phyloP scores from a whole-genome alignment of 2,113 vertebrate species.

The Pavo muticus region DNA sequence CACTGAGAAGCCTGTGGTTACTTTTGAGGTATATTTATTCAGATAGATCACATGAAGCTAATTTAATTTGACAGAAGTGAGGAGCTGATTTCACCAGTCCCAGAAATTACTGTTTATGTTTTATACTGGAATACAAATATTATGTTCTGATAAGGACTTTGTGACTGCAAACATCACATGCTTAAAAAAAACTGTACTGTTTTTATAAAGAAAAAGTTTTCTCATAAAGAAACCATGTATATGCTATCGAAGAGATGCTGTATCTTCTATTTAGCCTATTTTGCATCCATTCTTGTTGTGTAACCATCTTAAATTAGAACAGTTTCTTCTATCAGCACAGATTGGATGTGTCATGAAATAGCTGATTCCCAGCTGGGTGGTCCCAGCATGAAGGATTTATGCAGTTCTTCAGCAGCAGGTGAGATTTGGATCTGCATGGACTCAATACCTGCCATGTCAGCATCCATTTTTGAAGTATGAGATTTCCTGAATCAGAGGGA shows the following conservation, averaged over 20 bases:
- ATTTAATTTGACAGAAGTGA: neutral
- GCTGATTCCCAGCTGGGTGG: constrained; percentile 34
- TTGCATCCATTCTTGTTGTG: neutral
- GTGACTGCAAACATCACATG: neutral
- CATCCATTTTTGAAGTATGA: neutral
- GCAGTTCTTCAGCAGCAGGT: neutral
- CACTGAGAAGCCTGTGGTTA: neutral
- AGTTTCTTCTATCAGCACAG: constrained; percentile 39
- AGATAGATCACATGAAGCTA: neutral
- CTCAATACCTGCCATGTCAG: neutral
- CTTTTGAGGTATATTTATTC: neutral
- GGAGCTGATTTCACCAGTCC: neutral
- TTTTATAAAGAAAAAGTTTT: neutral
- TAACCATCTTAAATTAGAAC: constrained; percentile 50
- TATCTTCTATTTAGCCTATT: neutral
- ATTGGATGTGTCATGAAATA: constrained; percentile 48
- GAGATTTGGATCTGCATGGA: neutral
- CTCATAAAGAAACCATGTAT: neutral
- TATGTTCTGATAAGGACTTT: neutral
- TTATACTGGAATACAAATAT: neutral
- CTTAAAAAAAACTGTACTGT: neutral
- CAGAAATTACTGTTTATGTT: neutral
- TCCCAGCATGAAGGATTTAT: neutral
- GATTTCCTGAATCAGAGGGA: neutral
- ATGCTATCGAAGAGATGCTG: neutral